Evolutionary conservation across 2,888 invertebrate species (phyloP), one percentile per base, ranked within the genome.

Genomic region (Netelia inedita): DNA sequence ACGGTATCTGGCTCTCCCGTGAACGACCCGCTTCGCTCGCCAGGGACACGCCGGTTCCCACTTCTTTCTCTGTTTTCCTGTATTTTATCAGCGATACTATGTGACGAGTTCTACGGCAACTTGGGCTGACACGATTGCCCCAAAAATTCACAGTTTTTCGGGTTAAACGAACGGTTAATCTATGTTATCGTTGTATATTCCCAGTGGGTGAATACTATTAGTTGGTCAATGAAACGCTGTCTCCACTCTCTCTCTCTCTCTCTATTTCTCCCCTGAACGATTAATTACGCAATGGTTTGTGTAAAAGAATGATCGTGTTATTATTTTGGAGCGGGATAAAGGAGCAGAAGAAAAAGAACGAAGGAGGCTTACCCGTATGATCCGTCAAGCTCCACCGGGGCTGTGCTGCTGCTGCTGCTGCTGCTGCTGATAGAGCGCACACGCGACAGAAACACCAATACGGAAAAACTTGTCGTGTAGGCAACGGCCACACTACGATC

Each of bases 341-440:
- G 19, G 46, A 69, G 55, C 53, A 55, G 46, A n/a, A 72, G 28
- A 16, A 65, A 53, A 23, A 65, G 8, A n/a, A 53, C 8, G 10
- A 21, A 6, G 16, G 23, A 3, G 50, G 84, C 82, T 81, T 79
- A 82, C 82, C 84, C 79, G 82, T 75, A 43, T 16, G 50, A 79
- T 74, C 65, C 74, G 85, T 79, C 68, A 79, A 63, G 55, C 79
- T 65, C 57, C 57, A 57, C 57, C 72, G 71, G 74, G 59, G 74
- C 63, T 63, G n/a, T 46, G 66, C 74, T 46, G 21, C 81, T 66
- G 82, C 61, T 61, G 55, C 55, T 59, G 59, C 65, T 63, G 41
- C 76, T 59, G 63, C 59, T 75, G 63, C 46, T 80, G 83, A 80
- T 83, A 80, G 85, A 83, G 68, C 85, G 80, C 76, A 76, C 78